These are phyloP conservation scores for Cetonia aurata DNA, from an alignment of 2,888 invertebrate genomes.

Conservation along the genomic window DNA sequence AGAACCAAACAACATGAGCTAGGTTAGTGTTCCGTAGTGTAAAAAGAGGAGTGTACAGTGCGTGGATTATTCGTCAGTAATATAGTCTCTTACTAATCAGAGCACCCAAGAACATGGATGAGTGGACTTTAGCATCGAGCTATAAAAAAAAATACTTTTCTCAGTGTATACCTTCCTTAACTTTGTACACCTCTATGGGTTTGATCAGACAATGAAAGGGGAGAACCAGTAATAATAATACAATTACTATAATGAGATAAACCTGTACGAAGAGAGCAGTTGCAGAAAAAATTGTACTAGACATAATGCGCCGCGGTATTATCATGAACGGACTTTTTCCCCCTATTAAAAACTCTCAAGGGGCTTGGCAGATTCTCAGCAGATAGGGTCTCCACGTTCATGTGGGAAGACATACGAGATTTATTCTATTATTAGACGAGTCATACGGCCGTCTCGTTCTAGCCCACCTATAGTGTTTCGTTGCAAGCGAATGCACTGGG, in stretches of 20 bases:
- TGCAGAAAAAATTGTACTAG: not conserved
- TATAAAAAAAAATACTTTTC: no score
- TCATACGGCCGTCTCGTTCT: slow-evolving; percentile 36
- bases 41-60: no score
- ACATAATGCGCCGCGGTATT: not conserved
- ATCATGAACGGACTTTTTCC: slow-evolving; percentile 12
- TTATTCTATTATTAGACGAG: slow-evolving; percentile 52
- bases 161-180: no score
- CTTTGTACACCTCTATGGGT: no score
- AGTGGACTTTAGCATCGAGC: no score
- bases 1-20: no score
- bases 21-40: no score
- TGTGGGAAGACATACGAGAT: slow-evolving; percentile 51
- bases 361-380: slow-evolving; percentile 52
- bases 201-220: no score
- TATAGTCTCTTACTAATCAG: no score
- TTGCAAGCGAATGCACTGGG: slow-evolving; percentile 31
- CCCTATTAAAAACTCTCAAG: slow-evolving; percentile 13
- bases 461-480: slow-evolving; percentile 15
- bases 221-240: no score
- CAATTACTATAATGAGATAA: slow-evolving; percentile 12
- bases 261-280: not conserved
- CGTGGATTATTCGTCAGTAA: no score
- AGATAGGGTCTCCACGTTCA: slow-evolving; percentile 48
- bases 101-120: no score